Evolutionary conservation across 1,140 invertebrate species (phyloP).

Genomic region (Sycophila sp.): DNA sequence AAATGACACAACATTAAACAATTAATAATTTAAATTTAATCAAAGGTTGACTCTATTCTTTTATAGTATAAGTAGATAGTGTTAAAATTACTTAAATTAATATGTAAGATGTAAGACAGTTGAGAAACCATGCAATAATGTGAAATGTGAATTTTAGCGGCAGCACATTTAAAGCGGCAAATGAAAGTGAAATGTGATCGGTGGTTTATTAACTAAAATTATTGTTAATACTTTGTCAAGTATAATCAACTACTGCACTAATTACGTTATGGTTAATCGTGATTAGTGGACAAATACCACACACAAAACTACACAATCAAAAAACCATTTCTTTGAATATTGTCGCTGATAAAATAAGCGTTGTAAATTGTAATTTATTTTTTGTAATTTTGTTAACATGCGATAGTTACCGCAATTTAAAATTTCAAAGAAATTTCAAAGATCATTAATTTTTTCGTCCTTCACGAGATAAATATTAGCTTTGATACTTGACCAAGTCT

Average conservation of each 20-base stretch:
- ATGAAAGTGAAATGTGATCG: conserved; percentile 63
- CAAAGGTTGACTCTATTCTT: conserved; percentile 10
- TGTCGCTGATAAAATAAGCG: conserved; percentile 40
- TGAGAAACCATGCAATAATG: conserved; percentile 47
- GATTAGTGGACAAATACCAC: conserved; percentile 37
- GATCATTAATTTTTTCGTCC: conserved; percentile 17
- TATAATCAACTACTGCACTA: conserved; percentile 47
- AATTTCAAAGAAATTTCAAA: conserved; percentile 10
- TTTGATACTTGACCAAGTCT: conserved; percentile 65
- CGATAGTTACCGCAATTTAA: not conserved
- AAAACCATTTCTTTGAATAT: conserved; percentile 20
- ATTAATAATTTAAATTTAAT: not conserved
- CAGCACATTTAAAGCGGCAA: conserved; percentile 66
- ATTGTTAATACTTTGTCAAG: conserved; percentile 62
- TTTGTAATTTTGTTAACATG: conserved; percentile 3
- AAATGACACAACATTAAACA: not conserved
- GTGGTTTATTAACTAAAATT: conserved; percentile 61
- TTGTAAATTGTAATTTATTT: too few relatives aligned
- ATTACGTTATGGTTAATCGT: conserved; percentile 37
- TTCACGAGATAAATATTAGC: conserved; percentile 1
- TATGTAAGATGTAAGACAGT: conserved; percentile 7
- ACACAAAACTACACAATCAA: conserved; percentile 18
- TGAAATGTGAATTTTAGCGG: conserved; percentile 47
- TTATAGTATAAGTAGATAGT: not conserved
- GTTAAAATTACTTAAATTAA: conserved; percentile 6